A percentile compares a stretch with the other conserved stretches of the same genome.
Conservation (phyloP, 2,797 vertebrate species). For the Streptopelia turtur region DNA sequence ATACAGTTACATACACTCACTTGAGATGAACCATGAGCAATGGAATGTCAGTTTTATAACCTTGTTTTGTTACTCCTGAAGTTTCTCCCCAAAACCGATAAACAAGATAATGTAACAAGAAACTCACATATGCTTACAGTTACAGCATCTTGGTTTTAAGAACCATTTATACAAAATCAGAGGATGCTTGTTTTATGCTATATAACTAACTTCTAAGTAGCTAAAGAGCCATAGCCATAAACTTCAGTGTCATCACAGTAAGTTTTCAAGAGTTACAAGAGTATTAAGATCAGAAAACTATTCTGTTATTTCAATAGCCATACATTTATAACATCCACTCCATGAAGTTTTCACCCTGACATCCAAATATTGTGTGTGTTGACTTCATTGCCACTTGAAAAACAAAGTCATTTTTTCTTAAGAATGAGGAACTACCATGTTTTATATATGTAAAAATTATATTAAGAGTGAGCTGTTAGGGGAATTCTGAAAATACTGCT, state of each 20-base stretch:
- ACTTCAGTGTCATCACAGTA: background rate
- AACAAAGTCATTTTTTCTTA: background rate
- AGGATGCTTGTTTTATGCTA: background rate
- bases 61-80: background rate
- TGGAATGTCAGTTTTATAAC: background rate
- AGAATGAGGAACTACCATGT: background rate
- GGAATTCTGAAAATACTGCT: background rate
- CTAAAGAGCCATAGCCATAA: background rate
- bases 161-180: background rate
- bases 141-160: background rate
- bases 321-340: background rate
- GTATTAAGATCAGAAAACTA: background rate
- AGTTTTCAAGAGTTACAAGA: background rate
- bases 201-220: background rate
- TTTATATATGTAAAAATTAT: background rate
- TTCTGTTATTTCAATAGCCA: background rate
- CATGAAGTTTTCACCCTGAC: slow-evolving; percentile 38
- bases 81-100: background rate
- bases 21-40: background rate
- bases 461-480: background rate
- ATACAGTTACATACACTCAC: background rate
- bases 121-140: background rate
- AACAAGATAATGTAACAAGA: background rate
- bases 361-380: background rate
- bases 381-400: slow-evolving; percentile 48